Evolutionary conservation across 2,888 invertebrate genomes (phyloP), one percentile per base, ranked within the genome.

Genomic region (Coelopa pilipes): DNA sequence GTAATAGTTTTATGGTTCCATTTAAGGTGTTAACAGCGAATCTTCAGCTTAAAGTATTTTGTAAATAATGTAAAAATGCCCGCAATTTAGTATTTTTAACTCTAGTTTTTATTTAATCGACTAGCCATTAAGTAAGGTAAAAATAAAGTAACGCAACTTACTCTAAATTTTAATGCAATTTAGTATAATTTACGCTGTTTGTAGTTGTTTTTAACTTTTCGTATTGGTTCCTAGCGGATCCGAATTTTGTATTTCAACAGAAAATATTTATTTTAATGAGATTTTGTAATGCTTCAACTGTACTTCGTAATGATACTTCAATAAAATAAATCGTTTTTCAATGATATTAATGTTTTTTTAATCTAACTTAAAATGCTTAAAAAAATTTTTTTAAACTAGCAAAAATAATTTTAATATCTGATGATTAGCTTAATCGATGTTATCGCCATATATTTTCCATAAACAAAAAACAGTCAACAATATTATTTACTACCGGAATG

Each of bases 221-320:
- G 57, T 70, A 49, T 59, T 74, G 74, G 73, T 75, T 80, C 76
- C 80, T 78, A 77, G 75, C 76, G 78, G 79, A 78, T 79, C 76
- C 75, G 34, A 34, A 34, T 34, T 79, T 59, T 72, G 59, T 68
- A 63, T 71, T 71, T 67, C 60, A 62, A 15, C 68, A 68, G 68
- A 47, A 68, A 74, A 60, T 74, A 74, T 74, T 74, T 74, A 74
- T 74, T 74, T 70, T 70, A 70, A 70, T 53, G 53, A 50, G 67
- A 45, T 68, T 49, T 68, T 50, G 19, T 21, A 63, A 63, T 49
- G 19, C 15, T 49, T 34, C 34, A 34, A 7, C 34, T 34, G 34
- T 34, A 34, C 34, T 34, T 34, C 34, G 34, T 34, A 34, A 34
- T 34, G 34, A 34, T 34, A 34, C 2, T 34, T 34, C 34, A 34